Base-by-base conservation (phyloP, 2,797 vertebrate genomes). In the Lophura swinhoii region DNA sequence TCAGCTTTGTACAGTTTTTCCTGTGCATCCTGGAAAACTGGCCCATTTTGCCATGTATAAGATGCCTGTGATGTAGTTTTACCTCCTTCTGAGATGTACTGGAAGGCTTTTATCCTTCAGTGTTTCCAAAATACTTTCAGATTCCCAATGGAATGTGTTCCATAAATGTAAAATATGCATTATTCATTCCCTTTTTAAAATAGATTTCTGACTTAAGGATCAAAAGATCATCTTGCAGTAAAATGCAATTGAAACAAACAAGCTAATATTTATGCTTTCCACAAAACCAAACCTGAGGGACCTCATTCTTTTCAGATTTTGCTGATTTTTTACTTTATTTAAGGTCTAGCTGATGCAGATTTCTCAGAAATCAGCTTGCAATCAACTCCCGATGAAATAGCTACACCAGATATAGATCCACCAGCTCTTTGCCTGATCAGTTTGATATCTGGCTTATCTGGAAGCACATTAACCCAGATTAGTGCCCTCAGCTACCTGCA, bases 241-340 rank as follows among this genome's bases (percentile, higher is more conserved):
- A 92, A 94, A 77, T 33, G 4, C 37, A 93, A 16, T 46, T 87
- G 49, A 93, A 94, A 80, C 35, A 23, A 84, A 46, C 22, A 70
- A 95, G 86, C 14, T 71, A 39, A 59, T 69, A 73, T 71, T 74
- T 74, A n/a, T 60, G 46, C n/a, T 88, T 79, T 80, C 48, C 56
- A 48, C 18, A 53, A 66, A 17, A 59, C 23, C 3, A 29, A 85
- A 18, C 8, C 7, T 15, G 8, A 43, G 12, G 37, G 66, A 55
- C 4, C 58, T 71, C 41, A 35, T 75, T 91, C 1, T 82, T 75
- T 48, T 67, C 26, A 15, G 46, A 39, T 82, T 88, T 90, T 81
- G 4, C 10, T 74, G 13, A 2, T 4, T 51, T 85, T 91, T 83
- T 2, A 9, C 24, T 35, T 67, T 80, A 71, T 77, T 86, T 17